Evolutionary conservation across 2,888 invertebrate genomes (phyloP).

Genomic region (Himalopsyche japonica): DNA sequence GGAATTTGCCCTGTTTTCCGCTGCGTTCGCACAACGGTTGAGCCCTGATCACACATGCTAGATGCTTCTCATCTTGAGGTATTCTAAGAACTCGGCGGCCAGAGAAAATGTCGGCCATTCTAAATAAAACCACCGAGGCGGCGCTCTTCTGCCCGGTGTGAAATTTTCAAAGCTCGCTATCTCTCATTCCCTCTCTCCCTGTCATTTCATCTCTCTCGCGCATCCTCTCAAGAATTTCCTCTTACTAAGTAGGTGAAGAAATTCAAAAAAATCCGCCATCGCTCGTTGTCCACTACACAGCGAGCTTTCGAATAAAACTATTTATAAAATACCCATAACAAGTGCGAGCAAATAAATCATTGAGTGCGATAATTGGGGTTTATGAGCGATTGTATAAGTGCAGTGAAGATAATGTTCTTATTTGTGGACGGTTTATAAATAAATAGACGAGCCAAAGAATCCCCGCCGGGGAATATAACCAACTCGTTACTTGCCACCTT

Average conservation of each 20-base stretch:
- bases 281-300: conserved; percentile 1
- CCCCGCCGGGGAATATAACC: conserved; percentile 24
- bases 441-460: conserved; percentile 30
- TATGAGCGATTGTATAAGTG: background rate
- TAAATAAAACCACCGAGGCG: background rate
- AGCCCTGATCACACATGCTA: background rate
- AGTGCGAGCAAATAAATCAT: background rate
- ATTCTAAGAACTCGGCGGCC: background rate
- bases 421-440: conserved; percentile 32
- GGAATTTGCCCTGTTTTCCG: background rate
- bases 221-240: background rate
- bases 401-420: background rate
- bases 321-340: background rate
- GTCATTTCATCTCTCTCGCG: background rate
- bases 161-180: background rate
- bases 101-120: background rate
- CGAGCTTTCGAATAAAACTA: background rate
- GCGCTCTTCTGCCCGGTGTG: background rate
- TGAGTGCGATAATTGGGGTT: background rate
- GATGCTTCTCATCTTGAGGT: background rate
- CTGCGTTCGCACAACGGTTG: background rate
- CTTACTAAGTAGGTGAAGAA: background rate
- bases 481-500: background rate
- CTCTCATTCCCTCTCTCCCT: background rate
- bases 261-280: conserved; percentile 17